These are phyloP conservation scores for Gambusia yucatana DNA, from an alignment of 2,797 vertebrate genomes.

Conservation along the genomic window DNA sequence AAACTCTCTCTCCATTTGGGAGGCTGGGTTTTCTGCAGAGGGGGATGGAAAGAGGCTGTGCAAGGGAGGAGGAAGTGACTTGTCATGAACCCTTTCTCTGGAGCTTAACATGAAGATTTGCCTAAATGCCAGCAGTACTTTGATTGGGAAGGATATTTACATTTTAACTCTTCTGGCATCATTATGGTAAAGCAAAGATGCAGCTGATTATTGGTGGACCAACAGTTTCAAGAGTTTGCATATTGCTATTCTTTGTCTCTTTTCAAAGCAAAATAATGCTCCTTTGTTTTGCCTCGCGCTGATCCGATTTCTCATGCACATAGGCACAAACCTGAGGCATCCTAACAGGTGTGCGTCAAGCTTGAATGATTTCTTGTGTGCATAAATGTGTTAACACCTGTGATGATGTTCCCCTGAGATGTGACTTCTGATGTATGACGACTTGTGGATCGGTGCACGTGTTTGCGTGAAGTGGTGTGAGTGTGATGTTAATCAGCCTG, in stretches of 20 bases:
- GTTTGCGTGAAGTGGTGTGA: conserved; percentile 25
- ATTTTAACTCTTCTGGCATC: conserved; percentile 20
- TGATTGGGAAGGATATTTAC: conserved; percentile 58
- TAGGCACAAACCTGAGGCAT: conserved; percentile 50
- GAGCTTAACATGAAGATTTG: conserved; percentile 58
- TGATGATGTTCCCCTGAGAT: conserved; percentile 61
- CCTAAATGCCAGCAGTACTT: conserved; percentile 65
- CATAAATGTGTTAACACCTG: conserved; percentile 39
- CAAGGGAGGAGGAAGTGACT: neutral
- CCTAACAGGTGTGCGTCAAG: conserved; percentile 75
- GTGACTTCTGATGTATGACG: conserved; percentile 51
- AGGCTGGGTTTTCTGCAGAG: conserved; percentile 37
- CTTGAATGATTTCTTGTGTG: conserved; percentile 56
- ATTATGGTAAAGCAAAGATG: conserved; percentile 6
- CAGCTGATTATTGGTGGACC: conserved; percentile 30
- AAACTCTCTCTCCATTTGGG: conserved; percentile 53
- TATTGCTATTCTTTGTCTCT: conserved; percentile 17
- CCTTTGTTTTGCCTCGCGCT: conserved; percentile 52
- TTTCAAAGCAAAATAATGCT: conserved; percentile 22
- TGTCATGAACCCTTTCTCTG: conserved; percentile 33
- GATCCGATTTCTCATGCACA: conserved; percentile 43
- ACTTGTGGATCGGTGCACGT: conserved; percentile 24
- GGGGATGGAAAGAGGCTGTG: conserved; percentile 21
- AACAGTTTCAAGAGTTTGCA: conserved; percentile 10
- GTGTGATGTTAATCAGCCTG: conserved; percentile 73